Evolutionary conservation across 2,888 invertebrate species (phyloP), one percentile per base, ranked within the genome.

Genomic region (Chromoteleia sp.): DNA sequence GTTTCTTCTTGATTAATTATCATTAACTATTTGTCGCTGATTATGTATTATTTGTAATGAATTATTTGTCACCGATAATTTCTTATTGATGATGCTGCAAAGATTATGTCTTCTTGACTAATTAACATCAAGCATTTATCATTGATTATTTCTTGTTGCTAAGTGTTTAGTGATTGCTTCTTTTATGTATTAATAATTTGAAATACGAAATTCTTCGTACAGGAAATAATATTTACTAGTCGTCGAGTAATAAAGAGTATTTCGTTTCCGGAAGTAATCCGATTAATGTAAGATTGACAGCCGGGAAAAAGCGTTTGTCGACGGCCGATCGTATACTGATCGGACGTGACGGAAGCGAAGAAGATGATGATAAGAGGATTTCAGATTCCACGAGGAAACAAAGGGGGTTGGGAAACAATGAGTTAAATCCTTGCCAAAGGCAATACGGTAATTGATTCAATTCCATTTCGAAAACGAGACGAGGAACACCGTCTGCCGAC

Each of bases 341-440:
- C 67, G 63, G 50, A 77, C 70, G 74, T 77, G 81, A 77, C 70
- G 43, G 74, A 67, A 73, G 74, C 63, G 63, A 41, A 30, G 67
- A 82, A 78, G 78, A 75, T 70, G 78, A 82, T 63, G 78, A 82
- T 68, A 78, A 82, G 78, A 82, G 67, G 82, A 82, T 82, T 78
- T 78, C 29, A 70, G 75, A 78, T 74, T 74, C 74, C 30, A 50
- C 54, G 74, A 65, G 63, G 58, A 70, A 81, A 65, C 56, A 71
- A 58, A 52, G 56, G 63, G 65, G 65, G 52, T 43, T 48, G 70
- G 56, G 41, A 70, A 75, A 75, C 81, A 81, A 75, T 75, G 75
- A 78, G 74, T 65, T 65, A 73, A 78, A 82, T 74, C 70, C 77
- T 78, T 48, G 70, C 74, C 74, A 77, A 74, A 61, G 67, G 74